These are phyloP conservation scores for Diorhabda elongata DNA, from an alignment of 1,140 invertebrate genomes.

Conservation along the genomic window DNA sequence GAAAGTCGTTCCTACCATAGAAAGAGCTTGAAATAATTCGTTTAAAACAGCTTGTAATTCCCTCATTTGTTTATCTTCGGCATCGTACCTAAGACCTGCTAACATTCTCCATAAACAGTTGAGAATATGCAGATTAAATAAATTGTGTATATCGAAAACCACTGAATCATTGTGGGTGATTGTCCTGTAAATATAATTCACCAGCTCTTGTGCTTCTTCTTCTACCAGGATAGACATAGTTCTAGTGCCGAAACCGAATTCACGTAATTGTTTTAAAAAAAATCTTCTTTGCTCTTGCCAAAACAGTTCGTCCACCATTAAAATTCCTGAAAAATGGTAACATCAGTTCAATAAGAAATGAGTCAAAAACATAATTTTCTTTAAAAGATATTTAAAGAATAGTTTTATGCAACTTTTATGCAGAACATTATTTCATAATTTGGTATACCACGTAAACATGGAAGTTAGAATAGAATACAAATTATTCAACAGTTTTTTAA, in stretches of 20 bases:
- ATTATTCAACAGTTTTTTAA: too few species aligned
- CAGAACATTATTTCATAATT: too few species aligned
- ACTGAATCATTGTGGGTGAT: constrained; percentile 33
- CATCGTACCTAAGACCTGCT: constrained; percentile 67
- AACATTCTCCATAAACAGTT: constrained; percentile 87
- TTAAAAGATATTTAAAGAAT: too few species aligned
- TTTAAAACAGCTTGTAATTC: constrained; percentile 65
- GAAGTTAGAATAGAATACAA: too few species aligned
- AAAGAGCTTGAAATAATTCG: constrained; percentile 65
- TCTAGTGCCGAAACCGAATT: constrained; percentile 75
- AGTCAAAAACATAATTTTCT: not conserved
- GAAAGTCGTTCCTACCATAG: constrained; percentile 73
- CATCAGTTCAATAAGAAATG: not conserved
- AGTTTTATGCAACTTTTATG: too few species aligned
- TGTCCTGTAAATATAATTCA: constrained; percentile 41
- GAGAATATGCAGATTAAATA: constrained; percentile 70
- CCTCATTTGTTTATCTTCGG: constrained; percentile 63
- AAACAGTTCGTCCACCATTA: constrained; percentile 69
- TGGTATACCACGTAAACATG: too few species aligned
- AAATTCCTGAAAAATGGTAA: constrained; percentile 51
- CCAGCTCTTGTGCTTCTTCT: constrained; percentile 59
- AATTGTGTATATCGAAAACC: constrained; percentile 58
- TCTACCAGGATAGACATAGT: constrained; percentile 69
- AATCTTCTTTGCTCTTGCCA: constrained; percentile 84
- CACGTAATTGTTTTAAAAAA: constrained; percentile 69